phyloP scores from a whole-genome alignment of 2,888 invertebrate species.

The Cephus rjabovi region DNA sequence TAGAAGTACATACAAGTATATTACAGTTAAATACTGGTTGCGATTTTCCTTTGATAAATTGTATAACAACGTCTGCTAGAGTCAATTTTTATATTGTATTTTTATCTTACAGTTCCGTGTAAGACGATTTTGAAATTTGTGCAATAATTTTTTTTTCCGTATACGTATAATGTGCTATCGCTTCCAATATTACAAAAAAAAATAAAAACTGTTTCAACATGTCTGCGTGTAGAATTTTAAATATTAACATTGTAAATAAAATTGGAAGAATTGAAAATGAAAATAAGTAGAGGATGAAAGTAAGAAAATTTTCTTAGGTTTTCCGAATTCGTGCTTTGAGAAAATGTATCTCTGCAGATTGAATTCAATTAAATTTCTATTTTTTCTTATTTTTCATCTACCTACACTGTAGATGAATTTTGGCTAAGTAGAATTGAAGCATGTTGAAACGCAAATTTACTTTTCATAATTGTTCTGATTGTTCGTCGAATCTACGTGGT shows the following conservation, averaged over 20 bases:
- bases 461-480: not conserved
- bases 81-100: too few species aligned
- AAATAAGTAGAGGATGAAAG: not conserved
- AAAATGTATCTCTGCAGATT: too few species aligned
- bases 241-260: not conserved
- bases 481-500: not conserved
- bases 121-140: too few species aligned
- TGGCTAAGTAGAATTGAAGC: not conserved
- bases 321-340: not conserved
- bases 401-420: not conserved
- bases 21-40: too few species aligned
- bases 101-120: too few species aligned
- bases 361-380: too few species aligned
- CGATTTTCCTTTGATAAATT: too few species aligned
- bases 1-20: too few species aligned
- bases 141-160: too few species aligned
- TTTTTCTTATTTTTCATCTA: not conserved
- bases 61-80: too few species aligned
- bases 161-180: too few species aligned
- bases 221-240: not conserved
- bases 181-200: not conserved
- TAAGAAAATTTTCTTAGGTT: not conserved
- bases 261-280: not conserved
- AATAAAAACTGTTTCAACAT: not conserved
- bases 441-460: not conserved